Evolutionary conservation across 2,113 vertebrate species (phyloP).

Genomic region (Heterochromis multidens): DNA sequence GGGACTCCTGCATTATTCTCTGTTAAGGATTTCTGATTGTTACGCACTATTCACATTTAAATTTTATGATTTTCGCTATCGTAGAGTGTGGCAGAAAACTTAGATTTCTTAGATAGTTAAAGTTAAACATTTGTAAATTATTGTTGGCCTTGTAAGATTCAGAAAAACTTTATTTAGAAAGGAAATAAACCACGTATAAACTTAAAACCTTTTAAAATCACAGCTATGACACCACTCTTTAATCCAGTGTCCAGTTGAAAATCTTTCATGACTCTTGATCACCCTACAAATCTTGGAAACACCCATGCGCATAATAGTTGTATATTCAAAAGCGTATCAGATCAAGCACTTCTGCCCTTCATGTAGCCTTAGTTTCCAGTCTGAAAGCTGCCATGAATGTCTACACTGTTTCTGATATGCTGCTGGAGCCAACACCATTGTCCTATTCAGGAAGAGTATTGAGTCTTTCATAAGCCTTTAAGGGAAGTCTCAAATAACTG

Average conservation of each 20-base stretch:
- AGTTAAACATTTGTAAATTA: background rate
- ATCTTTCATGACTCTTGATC: background rate
- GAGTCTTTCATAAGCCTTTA: background rate
- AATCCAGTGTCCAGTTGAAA: background rate
- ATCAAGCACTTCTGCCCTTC: background rate
- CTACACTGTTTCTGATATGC: rapidly evolving
- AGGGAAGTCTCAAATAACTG: background rate
- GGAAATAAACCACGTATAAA: background rate
- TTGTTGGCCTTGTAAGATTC: background rate
- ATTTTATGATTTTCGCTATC: background rate
- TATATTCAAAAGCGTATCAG: background rate
- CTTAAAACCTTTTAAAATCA: background rate
- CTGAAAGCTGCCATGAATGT: rapidly evolving
- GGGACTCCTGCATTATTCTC: background rate
- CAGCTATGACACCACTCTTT: background rate
- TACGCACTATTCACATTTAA: background rate
- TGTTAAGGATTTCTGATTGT: background rate
- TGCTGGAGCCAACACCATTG: background rate
- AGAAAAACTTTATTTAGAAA: background rate
- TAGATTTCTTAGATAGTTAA: background rate
- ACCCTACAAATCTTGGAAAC: background rate
- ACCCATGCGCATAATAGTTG: background rate
- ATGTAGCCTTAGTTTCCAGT: background rate
- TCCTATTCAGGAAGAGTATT: background rate
- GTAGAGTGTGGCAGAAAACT: background rate